phyloP scores from a whole-genome alignment of 2,113 vertebrate genomes.

The Crotalus helleri region DNA sequence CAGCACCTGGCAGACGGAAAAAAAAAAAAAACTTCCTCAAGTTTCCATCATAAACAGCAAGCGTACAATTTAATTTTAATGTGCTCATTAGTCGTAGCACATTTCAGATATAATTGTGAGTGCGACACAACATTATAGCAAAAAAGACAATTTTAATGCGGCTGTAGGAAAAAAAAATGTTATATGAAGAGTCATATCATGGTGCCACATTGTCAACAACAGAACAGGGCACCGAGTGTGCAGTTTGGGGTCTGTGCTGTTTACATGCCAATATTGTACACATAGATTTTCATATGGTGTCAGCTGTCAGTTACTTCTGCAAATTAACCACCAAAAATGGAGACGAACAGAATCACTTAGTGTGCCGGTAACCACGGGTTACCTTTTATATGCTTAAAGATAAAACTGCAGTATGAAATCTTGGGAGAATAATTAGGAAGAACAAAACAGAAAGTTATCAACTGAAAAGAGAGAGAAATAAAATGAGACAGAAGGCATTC shows the following conservation, averaged over 20 bases:
- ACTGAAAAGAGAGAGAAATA: constrained; percentile 65
- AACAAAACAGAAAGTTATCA: constrained; percentile 87
- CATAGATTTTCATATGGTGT: constrained; percentile 89
- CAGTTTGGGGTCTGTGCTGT: constrained; percentile 93
- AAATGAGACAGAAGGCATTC: constrained; percentile 77
- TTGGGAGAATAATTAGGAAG: constrained; percentile 95
- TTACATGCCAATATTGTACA: constrained; percentile 99
- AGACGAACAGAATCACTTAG: constrained; percentile 90
- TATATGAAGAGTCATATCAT: constrained; percentile 98
- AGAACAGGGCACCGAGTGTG: constrained; percentile 89
- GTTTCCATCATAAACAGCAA: constrained; percentile 82
- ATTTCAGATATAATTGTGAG: constrained; percentile 83
- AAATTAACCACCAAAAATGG: constrained; percentile 96
- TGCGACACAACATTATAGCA: constrained; percentile 88
- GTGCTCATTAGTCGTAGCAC: constrained; percentile 87
- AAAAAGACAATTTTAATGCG: constrained; percentile 99
- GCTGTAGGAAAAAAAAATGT: constrained; percentile 95
- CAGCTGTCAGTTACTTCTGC: constrained; percentile 99
- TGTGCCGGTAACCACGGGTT: constrained; percentile 96
- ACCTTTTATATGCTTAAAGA: constrained; percentile 95
- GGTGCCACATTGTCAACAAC: constrained; percentile 96
- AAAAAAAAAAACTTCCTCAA: constrained; percentile 79
- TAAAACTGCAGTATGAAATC: constrained; percentile 95
- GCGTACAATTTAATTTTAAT: constrained; percentile 88
- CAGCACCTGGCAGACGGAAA: constrained; percentile 80